Percentiles rank a stretch among this genome's conserved stretches.
Evolutionary conservation across 2,888 invertebrate genomes (phyloP).

Genomic region (Lathronympha strigana): DNA sequence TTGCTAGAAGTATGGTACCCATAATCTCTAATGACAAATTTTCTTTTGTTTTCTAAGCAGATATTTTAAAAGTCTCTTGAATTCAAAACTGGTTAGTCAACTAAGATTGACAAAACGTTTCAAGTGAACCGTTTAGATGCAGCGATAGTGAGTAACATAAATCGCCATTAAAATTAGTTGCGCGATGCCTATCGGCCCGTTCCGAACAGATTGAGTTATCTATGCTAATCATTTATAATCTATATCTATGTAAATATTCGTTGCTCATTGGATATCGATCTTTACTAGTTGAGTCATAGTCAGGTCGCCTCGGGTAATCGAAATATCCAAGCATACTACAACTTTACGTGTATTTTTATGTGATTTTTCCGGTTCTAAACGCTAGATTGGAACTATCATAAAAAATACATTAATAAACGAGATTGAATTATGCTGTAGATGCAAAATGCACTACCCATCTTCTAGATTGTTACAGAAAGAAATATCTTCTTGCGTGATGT

Average conservation of each 20-base stretch:
- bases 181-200: constrained; percentile 55
- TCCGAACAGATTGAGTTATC: constrained; percentile 42
- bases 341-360: too few species aligned
- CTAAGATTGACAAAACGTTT: constrained; percentile 49
- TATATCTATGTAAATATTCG: constrained; percentile 29
- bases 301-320: constrained; percentile 3
- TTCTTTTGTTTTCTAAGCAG: too few species aligned
- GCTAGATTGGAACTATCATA: too few species aligned
- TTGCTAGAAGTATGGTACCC: too few species aligned
- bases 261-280: constrained; percentile 19
- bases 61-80: constrained; percentile 4
- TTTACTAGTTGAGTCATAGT: constrained; percentile 20
- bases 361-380: too few species aligned
- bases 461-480: too few species aligned
- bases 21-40: too few species aligned
- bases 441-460: too few species aligned
- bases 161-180: constrained; percentile 63
- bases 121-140: constrained; percentile 52
- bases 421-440: too few species aligned
- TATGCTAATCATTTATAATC: constrained; percentile 38
- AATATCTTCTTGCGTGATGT: too few species aligned
- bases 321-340: constrained; percentile 14
- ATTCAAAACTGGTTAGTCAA: constrained; percentile 34
- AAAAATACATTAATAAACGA: too few species aligned
- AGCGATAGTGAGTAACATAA: constrained; percentile 48